phyloP scores from a whole-genome alignment of 1,140 invertebrate species.

The Bursaphelenchus mucronatus region DNA sequence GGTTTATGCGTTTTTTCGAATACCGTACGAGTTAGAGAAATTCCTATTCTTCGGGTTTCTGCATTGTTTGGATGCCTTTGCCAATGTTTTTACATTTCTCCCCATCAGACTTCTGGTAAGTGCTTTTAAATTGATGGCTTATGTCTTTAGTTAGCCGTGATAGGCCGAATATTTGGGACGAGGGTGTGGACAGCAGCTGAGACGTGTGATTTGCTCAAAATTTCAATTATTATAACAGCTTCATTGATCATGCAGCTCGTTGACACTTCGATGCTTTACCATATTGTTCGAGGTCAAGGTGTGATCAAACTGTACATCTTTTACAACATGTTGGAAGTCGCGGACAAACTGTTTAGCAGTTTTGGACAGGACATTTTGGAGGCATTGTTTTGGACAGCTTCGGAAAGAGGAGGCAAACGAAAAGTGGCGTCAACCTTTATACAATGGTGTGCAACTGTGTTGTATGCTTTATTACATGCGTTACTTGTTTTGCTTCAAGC shows the following conservation, averaged over 20 bases:
- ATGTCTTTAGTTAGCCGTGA: conserved; percentile 44
- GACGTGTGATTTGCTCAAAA: conserved; percentile 91
- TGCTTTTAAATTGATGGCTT: background rate
- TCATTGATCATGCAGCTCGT: conserved; percentile 79
- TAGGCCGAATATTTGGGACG: conserved; percentile 51
- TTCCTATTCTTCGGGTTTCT: conserved; percentile 95
- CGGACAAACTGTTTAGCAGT: conserved; percentile 86
- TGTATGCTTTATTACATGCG: conserved; percentile 91
- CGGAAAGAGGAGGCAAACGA: conserved; percentile 27
- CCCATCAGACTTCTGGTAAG: conserved; percentile 84
- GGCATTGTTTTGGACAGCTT: conserved; percentile 90
- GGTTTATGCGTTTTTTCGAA: conserved; percentile 93
- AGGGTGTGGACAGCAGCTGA: conserved; percentile 70
- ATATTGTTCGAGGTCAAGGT: conserved; percentile 94
- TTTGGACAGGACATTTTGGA: conserved; percentile 95
- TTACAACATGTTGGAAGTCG: conserved; percentile 98
- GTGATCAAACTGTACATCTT: conserved; percentile 99
- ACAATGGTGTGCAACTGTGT: conserved; percentile 80
- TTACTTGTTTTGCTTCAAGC: conserved; percentile 81
- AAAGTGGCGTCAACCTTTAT: conserved; percentile 41
- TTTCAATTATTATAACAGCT: conserved; percentile 73
- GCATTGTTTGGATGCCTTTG: conserved; percentile 91
- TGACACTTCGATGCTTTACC: conserved; percentile 97
- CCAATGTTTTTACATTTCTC: conserved; percentile 95
- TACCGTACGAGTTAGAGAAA: conserved; percentile 76